A percentile compares a stretch with the other conserved stretches of the same genome.
Conservation (phyloP, 1,140 invertebrate genomes). For the Scaptomyza hsui region DNA sequence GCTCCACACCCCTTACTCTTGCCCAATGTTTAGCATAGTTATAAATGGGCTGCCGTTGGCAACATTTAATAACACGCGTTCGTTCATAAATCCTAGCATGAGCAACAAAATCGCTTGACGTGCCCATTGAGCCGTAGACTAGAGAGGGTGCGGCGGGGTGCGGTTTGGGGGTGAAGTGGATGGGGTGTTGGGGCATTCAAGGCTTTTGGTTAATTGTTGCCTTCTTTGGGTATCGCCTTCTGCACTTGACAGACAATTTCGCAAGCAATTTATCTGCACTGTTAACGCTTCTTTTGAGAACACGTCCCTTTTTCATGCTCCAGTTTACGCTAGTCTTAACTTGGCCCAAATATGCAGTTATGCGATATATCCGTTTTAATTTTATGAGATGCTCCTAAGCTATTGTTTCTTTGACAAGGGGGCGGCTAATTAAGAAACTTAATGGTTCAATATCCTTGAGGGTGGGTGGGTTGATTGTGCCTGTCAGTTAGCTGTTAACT, state of each 20-base stretch:
- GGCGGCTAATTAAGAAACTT: slow-evolving; percentile 5
- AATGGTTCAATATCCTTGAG: neutral
- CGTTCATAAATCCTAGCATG: slow-evolving; percentile 65
- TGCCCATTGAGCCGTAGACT: slow-evolving; percentile 61
- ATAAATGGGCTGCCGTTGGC: slow-evolving; percentile 60
- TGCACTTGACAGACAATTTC: slow-evolving; percentile 74
- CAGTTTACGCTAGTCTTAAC: slow-evolving; percentile 30
- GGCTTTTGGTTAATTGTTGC: slow-evolving; percentile 58
- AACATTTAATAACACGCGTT: slow-evolving; percentile 64
- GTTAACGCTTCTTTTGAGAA: slow-evolving; percentile 18
- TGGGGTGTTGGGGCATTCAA: slow-evolving; percentile 1
- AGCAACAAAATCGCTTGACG: slow-evolving; percentile 35
- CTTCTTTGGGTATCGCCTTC: slow-evolving; percentile 17
- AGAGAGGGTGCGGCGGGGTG: slow-evolving; percentile 31
- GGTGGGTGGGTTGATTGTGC: neutral
- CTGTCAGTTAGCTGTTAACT: neutral
- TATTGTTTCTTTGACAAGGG: neutral
- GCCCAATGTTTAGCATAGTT: slow-evolving; percentile 30
- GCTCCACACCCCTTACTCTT: neutral
- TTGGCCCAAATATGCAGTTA: neutral
- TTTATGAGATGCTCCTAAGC: neutral
- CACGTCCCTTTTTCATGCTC: slow-evolving; percentile 44
- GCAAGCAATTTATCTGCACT: slow-evolving; percentile 55
- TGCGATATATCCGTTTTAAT: neutral
- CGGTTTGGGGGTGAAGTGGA: neutral